Conservation (phyloP, 2,888 invertebrate species). For the Ectemnius lituratus region DNA sequence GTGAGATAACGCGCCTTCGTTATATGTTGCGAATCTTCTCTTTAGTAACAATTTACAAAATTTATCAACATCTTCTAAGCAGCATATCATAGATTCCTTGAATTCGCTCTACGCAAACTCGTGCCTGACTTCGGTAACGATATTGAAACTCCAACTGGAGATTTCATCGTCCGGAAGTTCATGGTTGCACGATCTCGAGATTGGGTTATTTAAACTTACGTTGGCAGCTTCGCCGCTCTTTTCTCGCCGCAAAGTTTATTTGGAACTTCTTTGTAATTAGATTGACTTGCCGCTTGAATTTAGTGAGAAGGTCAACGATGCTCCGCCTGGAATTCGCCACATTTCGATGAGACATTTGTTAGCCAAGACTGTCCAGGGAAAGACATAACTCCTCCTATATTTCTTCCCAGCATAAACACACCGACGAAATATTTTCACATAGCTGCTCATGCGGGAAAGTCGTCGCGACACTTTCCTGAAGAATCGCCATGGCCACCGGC, state of each 20-base stretch:
- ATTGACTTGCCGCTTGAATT: slow-evolving; percentile 26
- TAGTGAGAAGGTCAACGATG: slow-evolving; percentile 33
- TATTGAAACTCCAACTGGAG: slow-evolving; percentile 45
- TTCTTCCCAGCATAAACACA: no score
- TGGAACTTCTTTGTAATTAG: slow-evolving; percentile 22
- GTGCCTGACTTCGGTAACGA: slow-evolving; percentile 45
- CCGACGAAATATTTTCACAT: not conserved
- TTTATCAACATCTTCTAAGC: no score
- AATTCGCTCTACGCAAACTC: no score
- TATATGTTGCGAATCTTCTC: not conserved
- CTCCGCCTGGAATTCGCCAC: not conserved
- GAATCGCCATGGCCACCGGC: slow-evolving; percentile 32
- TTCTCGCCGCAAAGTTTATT: slow-evolving; percentile 34
- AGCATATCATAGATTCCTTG: no score
- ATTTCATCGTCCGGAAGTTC: slow-evolving; percentile 12
- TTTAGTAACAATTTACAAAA: not conserved
- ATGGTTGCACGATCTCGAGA: slow-evolving; percentile 20
- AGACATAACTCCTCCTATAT: no score
- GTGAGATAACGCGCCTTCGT: not conserved
- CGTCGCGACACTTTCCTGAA: slow-evolving; percentile 1
- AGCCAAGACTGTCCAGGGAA: no score
- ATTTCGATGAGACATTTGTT: slow-evolving; percentile 23
- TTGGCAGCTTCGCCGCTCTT: not conserved
- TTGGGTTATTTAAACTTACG: slow-evolving; percentile 63
- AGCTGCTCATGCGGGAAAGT: slow-evolving; percentile 5